Evolutionary conservation across 1,140 invertebrate genomes (phyloP), one percentile per base, ranked within the genome.

Genomic region (Venturia canescens): DNA sequence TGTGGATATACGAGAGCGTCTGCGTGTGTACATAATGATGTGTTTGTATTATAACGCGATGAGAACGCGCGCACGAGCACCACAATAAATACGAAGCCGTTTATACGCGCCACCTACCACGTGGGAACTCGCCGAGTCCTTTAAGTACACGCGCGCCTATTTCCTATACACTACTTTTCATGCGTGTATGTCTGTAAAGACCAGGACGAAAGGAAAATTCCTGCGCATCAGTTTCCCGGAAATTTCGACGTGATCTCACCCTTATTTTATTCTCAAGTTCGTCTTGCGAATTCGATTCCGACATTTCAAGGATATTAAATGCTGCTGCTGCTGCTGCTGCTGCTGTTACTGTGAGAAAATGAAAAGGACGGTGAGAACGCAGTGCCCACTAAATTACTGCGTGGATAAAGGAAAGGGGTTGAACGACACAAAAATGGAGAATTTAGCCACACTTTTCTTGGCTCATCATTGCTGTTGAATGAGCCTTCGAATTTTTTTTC

Each of bases 61-160:
- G 23, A 72, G 21, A 70, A 70, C 6, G n/a, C 57, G 76, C 76
- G 76, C 80, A 67, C 44, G 80, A 63, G 38, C 63, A 75, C 80
- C 78, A 82, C 69, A 82, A 82, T 79, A 44, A 71, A 78, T 57
- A 34, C 21, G 78, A 63, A 81, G 78, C 76, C 81, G 81, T 80
- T 82, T 82, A n/a, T n/a, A 75, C 70, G 63, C 57, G 60, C 78
- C 81, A 80, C 63, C 78, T 80, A 79, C 72, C 27, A 82, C 77
- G 81, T 82, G 81, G 81, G 77, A 82, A 79, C 74, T 75, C 72
- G 23, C 23, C n/a, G 15, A 23, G 15, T 53, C 67, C 63, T 79
- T 69, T 71, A 78, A 48, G 76, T 48, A 78, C 76, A 75, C 72
- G 72, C 72, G 72, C 72, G 48, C 16, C 50, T n/a, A 38, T 48